Percentiles rank a stretch among this genome's conserved stretches.
These are phyloP conservation scores for Tupiocoris notatus DNA, from an alignment of 2,888 invertebrate species.

Conservation along the genomic window DNA sequence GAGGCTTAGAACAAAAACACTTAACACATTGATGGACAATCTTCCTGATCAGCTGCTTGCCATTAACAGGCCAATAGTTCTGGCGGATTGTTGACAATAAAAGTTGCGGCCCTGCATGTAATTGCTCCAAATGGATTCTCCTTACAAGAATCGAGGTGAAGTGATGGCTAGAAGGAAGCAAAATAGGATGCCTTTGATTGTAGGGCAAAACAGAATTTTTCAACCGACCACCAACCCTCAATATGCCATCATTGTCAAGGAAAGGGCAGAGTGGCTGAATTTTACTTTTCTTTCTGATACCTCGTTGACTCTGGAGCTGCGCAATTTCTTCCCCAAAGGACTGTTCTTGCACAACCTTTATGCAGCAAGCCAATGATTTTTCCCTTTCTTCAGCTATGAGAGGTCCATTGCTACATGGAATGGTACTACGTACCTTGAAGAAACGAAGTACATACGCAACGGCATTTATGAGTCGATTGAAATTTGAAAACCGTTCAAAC, in stretches of 20 bases:
- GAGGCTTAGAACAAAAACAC: not conserved
- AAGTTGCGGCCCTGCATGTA: not conserved
- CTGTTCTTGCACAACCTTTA: not conserved
- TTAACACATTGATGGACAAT: not conserved
- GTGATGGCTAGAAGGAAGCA: not conserved
- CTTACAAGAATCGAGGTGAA: not conserved
- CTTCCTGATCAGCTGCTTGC: not conserved
- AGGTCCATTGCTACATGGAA: too few species aligned
- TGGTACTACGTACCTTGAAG: not conserved
- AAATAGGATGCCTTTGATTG: not conserved
- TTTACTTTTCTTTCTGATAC: not conserved
- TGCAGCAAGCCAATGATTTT: not conserved
- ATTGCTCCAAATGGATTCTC: not conserved
- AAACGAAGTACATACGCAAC: not conserved
- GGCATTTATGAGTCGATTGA: not conserved
- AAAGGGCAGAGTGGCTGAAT: not conserved
- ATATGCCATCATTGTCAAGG: not conserved
- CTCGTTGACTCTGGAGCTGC: not conserved
- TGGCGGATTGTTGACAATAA: not conserved
- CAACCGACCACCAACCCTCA: not conserved
- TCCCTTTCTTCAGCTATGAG: not conserved
- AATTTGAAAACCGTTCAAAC: not conserved
- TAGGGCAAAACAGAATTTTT: not conserved
- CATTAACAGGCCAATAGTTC: not conserved
- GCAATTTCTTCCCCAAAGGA: not conserved